Evolutionary conservation across 37 sponge, comb jelly and placozoan species (phyloP), one percentile per base, ranked within the genome.

Genomic region (Theonella swinhoei): DNA sequence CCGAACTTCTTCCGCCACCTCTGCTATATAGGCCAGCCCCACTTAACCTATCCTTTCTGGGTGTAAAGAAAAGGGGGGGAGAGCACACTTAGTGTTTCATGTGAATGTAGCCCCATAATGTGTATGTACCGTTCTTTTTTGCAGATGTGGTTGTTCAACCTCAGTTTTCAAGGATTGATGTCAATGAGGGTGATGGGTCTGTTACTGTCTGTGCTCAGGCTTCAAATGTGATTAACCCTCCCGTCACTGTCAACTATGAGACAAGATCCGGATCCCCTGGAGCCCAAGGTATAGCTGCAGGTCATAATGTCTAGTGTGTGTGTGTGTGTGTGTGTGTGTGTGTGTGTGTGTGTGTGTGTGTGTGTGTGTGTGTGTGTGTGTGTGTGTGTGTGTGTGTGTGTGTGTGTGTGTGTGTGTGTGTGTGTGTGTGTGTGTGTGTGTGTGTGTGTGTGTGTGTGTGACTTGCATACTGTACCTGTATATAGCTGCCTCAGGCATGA

Each of bases 31-130:
- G 80, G 74, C 34, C 90, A 30, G 22, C 85, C 36, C 3, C 82
- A 66, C 29, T 90, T 82, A 37, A 80, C 90, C 61, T 90, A 86
- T 61, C 43, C 72, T 4, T 77, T 37, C 3, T 80, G 78, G 33
- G 80, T 90, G 36, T 68, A 39, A 8, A 85, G 77, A 0, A 68
- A 81, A 29, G 22, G 25, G 35, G 76, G 68, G 35, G 85, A 90
- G 39, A 81, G 82, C 26, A 81, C n/a, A n/a, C n/a, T n/a, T n/a
- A n/a, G n/a, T n/a, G n/a, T n/a, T n/a, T n/a, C n/a, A n/a, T n/a
- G n/a, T n/a, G n/a, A n/a, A n/a, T n/a, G n/a, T n/a, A n/a, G n/a
- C n/a, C n/a, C n/a, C n/a, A n/a, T n/a, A n/a, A n/a, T n/a, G n/a
- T n/a, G n/a, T n/a, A n/a, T n/a, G n/a, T n/a, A n/a, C n/a, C n/a